Evolutionary conservation across 2,797 vertebrate species (phyloP).

Genomic region (Sebastiscus albofasciatus): DNA sequence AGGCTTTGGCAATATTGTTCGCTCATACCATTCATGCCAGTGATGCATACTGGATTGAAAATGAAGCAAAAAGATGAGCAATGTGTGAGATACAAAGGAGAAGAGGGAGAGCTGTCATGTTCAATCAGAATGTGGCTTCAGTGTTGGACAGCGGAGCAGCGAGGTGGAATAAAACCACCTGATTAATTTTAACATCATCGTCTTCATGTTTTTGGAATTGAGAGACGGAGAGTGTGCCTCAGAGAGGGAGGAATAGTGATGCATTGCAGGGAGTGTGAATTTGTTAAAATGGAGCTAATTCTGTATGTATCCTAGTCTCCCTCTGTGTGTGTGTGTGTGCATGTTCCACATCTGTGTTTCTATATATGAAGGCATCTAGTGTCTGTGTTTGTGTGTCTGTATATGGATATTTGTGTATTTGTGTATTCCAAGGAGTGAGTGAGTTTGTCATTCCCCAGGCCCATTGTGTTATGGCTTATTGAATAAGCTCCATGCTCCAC

Average conservation of each 20-base stretch:
- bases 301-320: neutral
- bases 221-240: neutral
- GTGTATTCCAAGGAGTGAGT: neutral
- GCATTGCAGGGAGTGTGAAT: neutral
- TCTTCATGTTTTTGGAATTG: slow-evolving; percentile 31
- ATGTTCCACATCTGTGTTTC: neutral
- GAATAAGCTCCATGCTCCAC: slow-evolving; percentile 32
- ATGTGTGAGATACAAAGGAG: neutral
- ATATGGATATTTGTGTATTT: neutral
- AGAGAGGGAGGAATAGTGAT: neutral
- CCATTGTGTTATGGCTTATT: slow-evolving; percentile 50
- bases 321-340: neutral
- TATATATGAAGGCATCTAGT: neutral
- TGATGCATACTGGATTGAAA: slow-evolving; percentile 38
- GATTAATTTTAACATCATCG: slow-evolving; percentile 50
- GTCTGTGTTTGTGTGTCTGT: neutral
- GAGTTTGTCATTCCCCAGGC: slow-evolving; percentile 8
- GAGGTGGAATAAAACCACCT: slow-evolving; percentile 57
- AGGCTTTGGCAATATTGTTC: slow-evolving; percentile 37
- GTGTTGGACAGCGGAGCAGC: slow-evolving; percentile 26
- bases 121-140: slow-evolving; percentile 34
- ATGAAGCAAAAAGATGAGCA: slow-evolving; percentile 19
- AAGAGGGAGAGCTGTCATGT: slow-evolving; percentile 27
- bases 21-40: slow-evolving; percentile 21
- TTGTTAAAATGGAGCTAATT: slow-evolving; percentile 4